These are phyloP conservation scores for Tapirus indicus DNA, from an alignment of 2,797 vertebrate species.

Conservation along the genomic window DNA sequence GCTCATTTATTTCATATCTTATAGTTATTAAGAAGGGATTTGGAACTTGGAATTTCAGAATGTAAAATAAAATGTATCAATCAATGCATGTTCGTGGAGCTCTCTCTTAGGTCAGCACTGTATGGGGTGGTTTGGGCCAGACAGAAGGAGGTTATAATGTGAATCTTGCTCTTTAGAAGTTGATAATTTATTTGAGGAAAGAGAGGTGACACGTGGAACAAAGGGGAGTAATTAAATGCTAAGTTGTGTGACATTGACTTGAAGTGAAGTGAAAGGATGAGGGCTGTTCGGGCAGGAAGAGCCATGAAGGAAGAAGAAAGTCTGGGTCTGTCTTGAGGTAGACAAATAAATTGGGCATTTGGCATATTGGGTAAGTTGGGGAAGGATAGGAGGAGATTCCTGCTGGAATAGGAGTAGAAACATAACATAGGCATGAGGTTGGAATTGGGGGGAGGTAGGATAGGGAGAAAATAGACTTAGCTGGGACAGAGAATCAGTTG, in stretches of 20 bases:
- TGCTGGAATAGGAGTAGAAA: neutral
- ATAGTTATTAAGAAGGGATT: neutral
- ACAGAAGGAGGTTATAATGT: neutral
- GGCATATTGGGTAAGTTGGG: neutral
- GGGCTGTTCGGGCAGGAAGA: neutral
- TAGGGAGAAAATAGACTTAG: neutral
- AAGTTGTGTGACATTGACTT: neutral
- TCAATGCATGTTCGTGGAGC: neutral
- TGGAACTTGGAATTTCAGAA: neutral
- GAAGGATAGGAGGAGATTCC: neutral
- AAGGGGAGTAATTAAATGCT: neutral
- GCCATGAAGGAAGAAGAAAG: neutral
- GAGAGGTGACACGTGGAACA: neutral
- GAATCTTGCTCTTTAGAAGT: neutral
- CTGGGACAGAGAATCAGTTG: neutral
- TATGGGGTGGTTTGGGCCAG: neutral
- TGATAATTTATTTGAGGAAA: neutral
- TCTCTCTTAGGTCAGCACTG: neutral
- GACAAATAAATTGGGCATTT: neutral
- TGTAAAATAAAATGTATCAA: neutral
- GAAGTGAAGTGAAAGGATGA: neutral
- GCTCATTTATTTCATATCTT: neutral
- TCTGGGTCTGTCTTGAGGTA: neutral
- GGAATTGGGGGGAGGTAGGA: neutral
- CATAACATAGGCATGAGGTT: neutral